Conservation (phyloP, 2,113 vertebrate genomes). For the Montifringilla adamsi region DNA sequence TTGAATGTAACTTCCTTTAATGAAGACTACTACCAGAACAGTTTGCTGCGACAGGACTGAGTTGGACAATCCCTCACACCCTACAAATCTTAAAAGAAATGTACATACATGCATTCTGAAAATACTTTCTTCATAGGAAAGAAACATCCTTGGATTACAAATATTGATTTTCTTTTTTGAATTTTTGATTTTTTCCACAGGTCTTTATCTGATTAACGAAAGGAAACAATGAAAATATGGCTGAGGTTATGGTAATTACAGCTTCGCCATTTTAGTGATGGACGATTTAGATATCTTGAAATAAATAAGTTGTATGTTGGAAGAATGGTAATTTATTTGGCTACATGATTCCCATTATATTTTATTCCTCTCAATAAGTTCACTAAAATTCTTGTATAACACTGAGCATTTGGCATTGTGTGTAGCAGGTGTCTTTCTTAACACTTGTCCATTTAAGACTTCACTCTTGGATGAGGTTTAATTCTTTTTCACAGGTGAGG, state of each 20-base stretch:
- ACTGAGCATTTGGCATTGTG: neutral
- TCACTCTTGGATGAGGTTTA: neutral
- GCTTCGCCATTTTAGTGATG: neutral
- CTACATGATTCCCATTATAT: neutral
- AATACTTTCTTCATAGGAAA: neutral
- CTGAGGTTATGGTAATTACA: rapidly evolving
- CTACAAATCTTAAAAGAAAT: neutral
- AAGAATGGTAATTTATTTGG: neutral
- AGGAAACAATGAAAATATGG: neutral
- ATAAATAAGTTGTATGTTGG: neutral
- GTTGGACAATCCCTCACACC: neutral
- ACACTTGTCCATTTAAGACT: neutral
- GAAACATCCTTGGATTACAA: neutral
- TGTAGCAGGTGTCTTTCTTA: neutral
- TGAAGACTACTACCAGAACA: neutral
- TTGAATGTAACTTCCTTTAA: neutral
- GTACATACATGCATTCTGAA: neutral
- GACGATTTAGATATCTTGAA: neutral
- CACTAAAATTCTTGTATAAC: neutral
- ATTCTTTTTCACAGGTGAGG: neutral
- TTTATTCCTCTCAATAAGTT: neutral
- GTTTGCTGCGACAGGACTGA: neutral
- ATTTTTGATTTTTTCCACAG: neutral
- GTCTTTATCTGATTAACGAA: neutral
- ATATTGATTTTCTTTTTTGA: neutral